Percentiles rank a stretch among this genome's conserved stretches.
These are phyloP conservation scores for Bagarius yarrelli DNA, from an alignment of 2,113 vertebrate species.

Conservation along the genomic window DNA sequence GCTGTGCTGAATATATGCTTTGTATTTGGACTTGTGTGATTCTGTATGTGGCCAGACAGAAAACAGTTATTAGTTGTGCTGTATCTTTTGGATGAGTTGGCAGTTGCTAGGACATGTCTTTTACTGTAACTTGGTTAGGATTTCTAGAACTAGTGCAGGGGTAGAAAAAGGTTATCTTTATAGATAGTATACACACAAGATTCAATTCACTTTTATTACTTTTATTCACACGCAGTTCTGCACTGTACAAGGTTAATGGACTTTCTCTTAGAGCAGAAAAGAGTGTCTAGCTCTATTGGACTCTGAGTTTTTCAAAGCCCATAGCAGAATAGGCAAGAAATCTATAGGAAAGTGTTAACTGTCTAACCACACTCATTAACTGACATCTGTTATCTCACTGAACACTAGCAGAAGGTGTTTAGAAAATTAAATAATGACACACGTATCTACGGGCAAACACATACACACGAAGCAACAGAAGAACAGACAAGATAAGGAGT, in stretches of 20 bases:
- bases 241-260: background rate
- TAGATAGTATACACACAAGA: background rate
- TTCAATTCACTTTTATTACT: background rate
- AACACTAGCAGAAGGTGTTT: slow-evolving; percentile 39
- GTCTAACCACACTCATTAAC: slow-evolving; percentile 33
- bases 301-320: background rate
- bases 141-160: background rate
- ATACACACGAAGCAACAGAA: slow-evolving; percentile 18
- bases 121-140: background rate
- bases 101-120: background rate
- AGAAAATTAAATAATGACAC: slow-evolving; percentile 19
- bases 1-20: background rate
- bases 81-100: background rate
- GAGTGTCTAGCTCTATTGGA: background rate
- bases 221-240: background rate
- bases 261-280: background rate
- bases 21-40: background rate
- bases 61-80: background rate
- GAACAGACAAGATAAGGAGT: slow-evolving; percentile 38
- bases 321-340: background rate
- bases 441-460: too few species aligned
- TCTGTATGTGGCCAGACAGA: background rate
- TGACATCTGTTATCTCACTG: slow-evolving; percentile 43
- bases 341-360: background rate
- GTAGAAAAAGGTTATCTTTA: background rate